Percentiles rank a stretch among this genome's conserved stretches.
These are phyloP conservation scores for Puma concolor DNA, from an alignment of 2,113 vertebrate species.

Conservation along the genomic window DNA sequence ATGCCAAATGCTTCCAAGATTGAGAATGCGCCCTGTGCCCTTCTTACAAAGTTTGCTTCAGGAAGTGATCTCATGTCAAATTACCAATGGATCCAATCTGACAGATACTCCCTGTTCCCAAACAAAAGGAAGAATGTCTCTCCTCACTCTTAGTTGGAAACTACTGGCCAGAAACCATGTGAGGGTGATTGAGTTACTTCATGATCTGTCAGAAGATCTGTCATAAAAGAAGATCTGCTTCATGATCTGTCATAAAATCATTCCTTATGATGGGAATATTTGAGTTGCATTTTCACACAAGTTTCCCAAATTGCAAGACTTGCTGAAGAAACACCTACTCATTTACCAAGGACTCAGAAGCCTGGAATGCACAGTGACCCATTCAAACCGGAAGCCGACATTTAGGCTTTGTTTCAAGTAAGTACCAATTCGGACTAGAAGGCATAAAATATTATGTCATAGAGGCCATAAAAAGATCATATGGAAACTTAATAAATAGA, in stretches of 20 bases:
- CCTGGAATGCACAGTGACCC: background rate
- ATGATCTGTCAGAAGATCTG: background rate
- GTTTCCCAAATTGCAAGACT: slow-evolving; percentile 20
- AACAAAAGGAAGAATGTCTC: background rate
- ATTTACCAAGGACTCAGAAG: background rate
- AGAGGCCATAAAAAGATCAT: background rate
- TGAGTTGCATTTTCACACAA: background rate
- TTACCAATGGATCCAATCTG: background rate
- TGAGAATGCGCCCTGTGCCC: background rate
- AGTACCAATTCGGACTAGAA: background rate
- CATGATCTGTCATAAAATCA: background rate
- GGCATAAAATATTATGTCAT: background rate
- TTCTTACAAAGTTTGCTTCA: background rate
- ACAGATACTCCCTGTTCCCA: background rate
- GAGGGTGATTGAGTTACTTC: background rate
- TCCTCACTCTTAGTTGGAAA: background rate
- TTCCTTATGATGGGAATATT: background rate
- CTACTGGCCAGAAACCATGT: background rate
- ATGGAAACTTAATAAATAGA: background rate
- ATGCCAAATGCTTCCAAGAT: rapidly evolving
- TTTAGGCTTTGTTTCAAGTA: background rate
- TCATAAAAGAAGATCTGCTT: background rate
- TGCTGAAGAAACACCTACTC: background rate
- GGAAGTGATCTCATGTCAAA: background rate
- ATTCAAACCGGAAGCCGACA: background rate